Conservation (phyloP, 2,888 invertebrate genomes). For the Metopia argyrocephala region DNA sequence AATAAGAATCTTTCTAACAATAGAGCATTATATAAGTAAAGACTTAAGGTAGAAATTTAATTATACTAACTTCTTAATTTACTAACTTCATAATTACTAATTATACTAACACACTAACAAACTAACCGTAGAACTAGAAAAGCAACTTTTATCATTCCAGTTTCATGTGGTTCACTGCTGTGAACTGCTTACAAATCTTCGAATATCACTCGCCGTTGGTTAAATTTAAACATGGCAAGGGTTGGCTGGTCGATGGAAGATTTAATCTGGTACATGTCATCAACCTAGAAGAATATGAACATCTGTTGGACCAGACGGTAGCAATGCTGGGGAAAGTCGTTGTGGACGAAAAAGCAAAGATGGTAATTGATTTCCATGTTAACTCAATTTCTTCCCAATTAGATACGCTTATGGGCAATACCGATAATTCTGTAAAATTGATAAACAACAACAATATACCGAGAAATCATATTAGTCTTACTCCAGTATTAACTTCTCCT, state of each 20-base stretch:
- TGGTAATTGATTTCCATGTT: slow-evolving; percentile 42
- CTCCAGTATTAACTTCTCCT: too few species aligned
- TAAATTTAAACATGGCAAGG: slow-evolving; percentile 18
- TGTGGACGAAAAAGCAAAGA: not conserved
- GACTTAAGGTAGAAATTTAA: not conserved
- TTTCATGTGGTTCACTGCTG: slow-evolving; percentile 20
- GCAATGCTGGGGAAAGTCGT: slow-evolving; percentile 13
- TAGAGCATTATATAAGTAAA: not conserved
- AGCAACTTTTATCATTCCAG: slow-evolving; percentile 13
- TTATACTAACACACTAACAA: not conserved
- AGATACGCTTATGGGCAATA: too few species aligned
- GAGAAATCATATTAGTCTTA: too few species aligned
- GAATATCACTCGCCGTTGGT: slow-evolving; percentile 19
- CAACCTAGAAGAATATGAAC: not conserved
- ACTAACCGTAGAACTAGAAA: slow-evolving; percentile 9
- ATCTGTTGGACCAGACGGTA: not conserved
- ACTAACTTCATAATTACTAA: not conserved
- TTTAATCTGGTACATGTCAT: slow-evolving; percentile 15
- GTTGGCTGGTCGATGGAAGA: slow-evolving; percentile 16
- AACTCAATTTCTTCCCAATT: too few species aligned
- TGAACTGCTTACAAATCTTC: slow-evolving; percentile 21
- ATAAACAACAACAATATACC: too few species aligned
- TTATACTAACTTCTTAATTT: not conserved
- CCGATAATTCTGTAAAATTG: too few species aligned
- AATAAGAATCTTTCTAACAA: not conserved